Evolutionary conservation across 2,797 vertebrate species (phyloP), one percentile per base, ranked within the genome.

Genomic region (Parotocinclus haroldoi): DNA sequence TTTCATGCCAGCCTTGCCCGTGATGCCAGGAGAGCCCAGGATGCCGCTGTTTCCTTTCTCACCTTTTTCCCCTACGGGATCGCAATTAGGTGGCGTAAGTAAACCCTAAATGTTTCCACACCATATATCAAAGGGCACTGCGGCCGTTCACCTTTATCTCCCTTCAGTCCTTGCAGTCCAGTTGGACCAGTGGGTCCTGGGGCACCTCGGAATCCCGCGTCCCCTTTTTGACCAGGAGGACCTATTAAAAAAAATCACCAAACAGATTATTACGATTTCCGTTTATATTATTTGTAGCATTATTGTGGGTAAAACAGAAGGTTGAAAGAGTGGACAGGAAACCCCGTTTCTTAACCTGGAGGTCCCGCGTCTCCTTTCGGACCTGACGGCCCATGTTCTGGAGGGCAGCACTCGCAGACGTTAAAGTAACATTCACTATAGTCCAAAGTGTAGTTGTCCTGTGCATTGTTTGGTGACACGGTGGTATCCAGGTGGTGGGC

Each of bases 321-420:
- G n/a, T n/a, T n/a, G n/a, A n/a, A n/a, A n/a, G n/a, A n/a, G n/a
- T n/a, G n/a, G n/a, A n/a, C n/a, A n/a, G n/a, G n/a, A n/a, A 9
- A 40, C 9, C 5, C 38, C 38, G 38, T 40, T 4, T 49, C 8
- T n/a, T 49, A 14, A 98, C 96, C 96, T 93, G 87, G 76, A 38
- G 85, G 71, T 60, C 96, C 96, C 19, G 70, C 82, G 0, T 91
- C 86, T 59, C 95, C 96, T 0, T 86, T 90, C 13, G 84, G 84
- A 45, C 95, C 96, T 66, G 80, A 89, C 49, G 88, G 91, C 0
- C 94, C 95, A 19, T 58, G 67, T 11, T 86, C 72, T 3, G 91
- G 86, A 0, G 90, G 89, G 76, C 96, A 99, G 81, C 96, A 99
- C 56, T 94, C 94, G 51, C 96, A 99, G 82, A 97, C 94, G 79